Conservation (phyloP, 1,140 invertebrate species). For the Drosophila elegans region DNA sequence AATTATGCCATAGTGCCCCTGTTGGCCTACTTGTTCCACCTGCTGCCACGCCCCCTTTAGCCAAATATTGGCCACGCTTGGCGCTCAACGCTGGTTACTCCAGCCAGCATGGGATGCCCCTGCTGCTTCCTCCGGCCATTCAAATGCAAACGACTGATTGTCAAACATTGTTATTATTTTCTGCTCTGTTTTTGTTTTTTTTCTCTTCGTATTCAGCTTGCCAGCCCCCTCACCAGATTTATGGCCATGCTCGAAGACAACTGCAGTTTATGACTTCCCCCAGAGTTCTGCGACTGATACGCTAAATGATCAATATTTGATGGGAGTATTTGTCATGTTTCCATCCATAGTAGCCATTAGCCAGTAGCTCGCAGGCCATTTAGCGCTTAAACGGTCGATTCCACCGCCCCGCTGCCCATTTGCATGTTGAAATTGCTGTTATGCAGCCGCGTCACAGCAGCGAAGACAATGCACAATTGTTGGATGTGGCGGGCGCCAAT, state of each 20-base stretch:
- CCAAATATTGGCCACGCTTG: slow-evolving; percentile 16
- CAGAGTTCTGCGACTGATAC: slow-evolving; percentile 45
- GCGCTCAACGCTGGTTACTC: neutral
- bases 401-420: slow-evolving; percentile 15
- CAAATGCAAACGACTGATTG: slow-evolving; percentile 51
- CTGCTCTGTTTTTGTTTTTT: slow-evolving; percentile 27
- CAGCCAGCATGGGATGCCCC: slow-evolving; percentile 1
- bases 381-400: slow-evolving; percentile 40
- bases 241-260: slow-evolving; percentile 34
- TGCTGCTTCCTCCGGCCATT: slow-evolving; percentile 27
- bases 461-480: slow-evolving; percentile 53
- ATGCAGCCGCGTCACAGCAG: slow-evolving; percentile 35
- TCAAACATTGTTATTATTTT: slow-evolving; percentile 45
- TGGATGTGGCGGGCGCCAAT: slow-evolving; percentile 39
- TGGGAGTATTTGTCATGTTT: slow-evolving; percentile 52
- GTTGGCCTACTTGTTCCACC: slow-evolving; percentile 38
- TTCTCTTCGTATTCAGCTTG: neutral
- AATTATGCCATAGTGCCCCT: slow-evolving; percentile 21
- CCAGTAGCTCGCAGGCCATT: slow-evolving; percentile 31
- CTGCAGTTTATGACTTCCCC: slow-evolving; percentile 50
- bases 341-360: slow-evolving; percentile 14
- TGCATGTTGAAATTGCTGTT: slow-evolving; percentile 52
- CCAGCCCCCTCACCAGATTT: slow-evolving; percentile 8
- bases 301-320: slow-evolving; percentile 53
- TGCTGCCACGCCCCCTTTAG: slow-evolving; percentile 35